Conservation (phyloP, 1,140 invertebrate species). For the Akabosia matsudoensis region DNA sequence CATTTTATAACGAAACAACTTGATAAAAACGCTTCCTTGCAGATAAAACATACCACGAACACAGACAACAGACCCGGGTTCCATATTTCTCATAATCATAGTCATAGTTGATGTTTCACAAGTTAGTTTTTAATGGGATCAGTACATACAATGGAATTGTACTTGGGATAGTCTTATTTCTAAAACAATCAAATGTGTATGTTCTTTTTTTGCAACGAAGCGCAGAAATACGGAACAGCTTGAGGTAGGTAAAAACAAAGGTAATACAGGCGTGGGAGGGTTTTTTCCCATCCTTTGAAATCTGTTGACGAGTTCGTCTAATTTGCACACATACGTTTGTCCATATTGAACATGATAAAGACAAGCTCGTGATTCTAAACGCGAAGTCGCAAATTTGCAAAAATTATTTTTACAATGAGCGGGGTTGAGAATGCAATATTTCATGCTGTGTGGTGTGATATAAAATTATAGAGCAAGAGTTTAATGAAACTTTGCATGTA, state of each 20-base stretch:
- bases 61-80: background rate
- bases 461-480: too few relatives aligned
- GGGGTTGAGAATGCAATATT: too few relatives aligned
- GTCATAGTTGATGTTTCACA: background rate
- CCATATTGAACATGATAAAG: too few relatives aligned
- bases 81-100: background rate
- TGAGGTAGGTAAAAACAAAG: background rate
- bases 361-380: too few relatives aligned
- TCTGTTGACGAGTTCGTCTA: background rate
- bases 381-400: too few relatives aligned
- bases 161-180: background rate
- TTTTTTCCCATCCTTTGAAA: background rate
- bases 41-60: background rate
- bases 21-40: background rate
- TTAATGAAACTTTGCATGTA: too few relatives aligned
- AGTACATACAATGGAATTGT: background rate
- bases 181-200: background rate
- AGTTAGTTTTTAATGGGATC: background rate
- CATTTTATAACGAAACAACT: slow-evolving; percentile 17
- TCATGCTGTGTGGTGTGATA: too few relatives aligned
- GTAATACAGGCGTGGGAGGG: background rate
- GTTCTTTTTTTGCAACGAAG: background rate
- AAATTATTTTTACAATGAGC: too few relatives aligned
- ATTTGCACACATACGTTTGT: background rate
- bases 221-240: background rate